A percentile compares a stretch with the other conserved stretches of the same genome.
Conservation (phyloP, 2,888 invertebrate genomes). For the Polydrusus tereticollis region DNA sequence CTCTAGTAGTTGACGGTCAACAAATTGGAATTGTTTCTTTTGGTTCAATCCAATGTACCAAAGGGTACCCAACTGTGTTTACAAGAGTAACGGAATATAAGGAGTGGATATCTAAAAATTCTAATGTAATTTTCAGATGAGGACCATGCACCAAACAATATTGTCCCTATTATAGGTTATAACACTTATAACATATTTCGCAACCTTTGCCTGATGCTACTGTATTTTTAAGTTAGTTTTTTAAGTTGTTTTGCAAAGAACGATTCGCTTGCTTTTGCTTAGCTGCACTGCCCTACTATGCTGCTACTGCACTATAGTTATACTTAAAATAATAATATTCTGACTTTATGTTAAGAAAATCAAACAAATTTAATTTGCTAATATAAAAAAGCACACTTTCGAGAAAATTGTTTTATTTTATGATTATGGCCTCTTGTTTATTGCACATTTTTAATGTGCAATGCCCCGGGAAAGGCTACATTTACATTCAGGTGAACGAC, state of each 20-base stretch:
- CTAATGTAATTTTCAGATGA: slow-evolving; percentile 21
- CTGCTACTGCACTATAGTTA: too few relatives aligned
- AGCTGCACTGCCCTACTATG: too few relatives aligned
- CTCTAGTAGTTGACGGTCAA: slow-evolving; percentile 37
- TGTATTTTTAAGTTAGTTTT: too few relatives aligned
- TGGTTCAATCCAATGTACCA: slow-evolving; percentile 42
- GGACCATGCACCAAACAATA: too few relatives aligned
- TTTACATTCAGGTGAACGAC: slow-evolving; percentile 40
- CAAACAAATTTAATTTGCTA: neutral
- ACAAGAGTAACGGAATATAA: slow-evolving; percentile 36
- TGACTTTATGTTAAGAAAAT: neutral
- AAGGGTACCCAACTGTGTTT: slow-evolving; percentile 44
- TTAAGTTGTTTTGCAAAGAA: too few relatives aligned
- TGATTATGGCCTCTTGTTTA: slow-evolving; percentile 29
- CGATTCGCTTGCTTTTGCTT: too few relatives aligned
- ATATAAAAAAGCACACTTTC: neutral
- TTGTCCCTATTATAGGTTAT: too few relatives aligned
- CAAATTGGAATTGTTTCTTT: slow-evolving; percentile 47
- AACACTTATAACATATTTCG: too few relatives aligned
- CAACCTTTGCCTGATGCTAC: too few relatives aligned
- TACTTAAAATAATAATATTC: too few relatives aligned
- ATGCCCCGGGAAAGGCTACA: slow-evolving; percentile 21
- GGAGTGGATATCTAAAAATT: slow-evolving; percentile 35
- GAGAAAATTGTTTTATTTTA: slow-evolving; percentile 37
- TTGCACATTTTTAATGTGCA: slow-evolving; percentile 27